Conservation (phyloP, 1,140 invertebrate genomes). For the Drosophila lacertosa region DNA sequence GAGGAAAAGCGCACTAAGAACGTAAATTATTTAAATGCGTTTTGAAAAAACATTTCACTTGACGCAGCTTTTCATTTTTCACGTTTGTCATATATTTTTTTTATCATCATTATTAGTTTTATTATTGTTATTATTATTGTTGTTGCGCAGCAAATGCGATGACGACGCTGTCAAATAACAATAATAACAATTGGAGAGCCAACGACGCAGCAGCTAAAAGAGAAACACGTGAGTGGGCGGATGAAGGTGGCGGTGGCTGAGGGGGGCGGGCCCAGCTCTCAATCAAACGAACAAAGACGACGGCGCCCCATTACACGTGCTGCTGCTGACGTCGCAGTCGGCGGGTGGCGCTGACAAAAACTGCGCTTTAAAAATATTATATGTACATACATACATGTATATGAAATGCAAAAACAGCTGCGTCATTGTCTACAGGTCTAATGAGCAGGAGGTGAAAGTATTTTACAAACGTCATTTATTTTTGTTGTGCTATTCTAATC, state of each 20-base stretch:
- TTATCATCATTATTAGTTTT: slow-evolving; percentile 6
- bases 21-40: slow-evolving; percentile 44
- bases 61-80: background rate
- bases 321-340: slow-evolving; percentile 2
- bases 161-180: slow-evolving; percentile 38
- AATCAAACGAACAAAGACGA: slow-evolving; percentile 29
- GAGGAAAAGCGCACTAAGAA: slow-evolving; percentile 16
- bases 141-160: slow-evolving; percentile 43
- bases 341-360: slow-evolving; percentile 33
- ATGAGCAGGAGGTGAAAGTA: slow-evolving; percentile 37
- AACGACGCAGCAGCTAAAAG: slow-evolving; percentile 1
- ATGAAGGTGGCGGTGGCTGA: background rate
- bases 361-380: slow-evolving; percentile 25
- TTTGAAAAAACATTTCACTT: slow-evolving; percentile 31
- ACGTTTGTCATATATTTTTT: slow-evolving; percentile 1
- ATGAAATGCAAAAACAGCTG: slow-evolving; percentile 9
- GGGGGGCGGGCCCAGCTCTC: slow-evolving; percentile 1
- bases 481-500: slow-evolving; percentile 51
- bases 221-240: background rate
- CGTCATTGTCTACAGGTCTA: slow-evolving; percentile 32
- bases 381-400: background rate
- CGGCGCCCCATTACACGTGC: slow-evolving; percentile 31
- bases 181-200: background rate
- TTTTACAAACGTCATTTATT: slow-evolving; percentile 32
- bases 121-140: slow-evolving; percentile 6